Conservation (phyloP, 2,888 invertebrate genomes). For the Spatulosminthurus flaviceps region DNA sequence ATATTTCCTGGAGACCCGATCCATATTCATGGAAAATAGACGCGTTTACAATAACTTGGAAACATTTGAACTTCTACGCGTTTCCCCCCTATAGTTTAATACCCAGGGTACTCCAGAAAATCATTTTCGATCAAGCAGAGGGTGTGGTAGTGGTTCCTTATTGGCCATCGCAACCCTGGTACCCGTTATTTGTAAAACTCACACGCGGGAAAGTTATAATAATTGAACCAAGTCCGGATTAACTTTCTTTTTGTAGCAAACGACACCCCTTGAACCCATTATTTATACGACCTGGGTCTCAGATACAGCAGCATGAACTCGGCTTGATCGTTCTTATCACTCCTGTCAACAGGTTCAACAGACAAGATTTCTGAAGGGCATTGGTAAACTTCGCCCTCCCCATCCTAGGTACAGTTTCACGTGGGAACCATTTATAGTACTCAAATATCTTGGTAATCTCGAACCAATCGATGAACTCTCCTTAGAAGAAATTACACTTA, state of each 20-base stretch:
- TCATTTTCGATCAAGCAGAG: not conserved
- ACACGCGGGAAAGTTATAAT: not conserved
- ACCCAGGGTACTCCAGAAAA: not conserved
- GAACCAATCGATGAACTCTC: not conserved
- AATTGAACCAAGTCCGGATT: not conserved
- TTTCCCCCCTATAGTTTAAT: constrained; percentile 12
- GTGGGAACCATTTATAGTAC: constrained; percentile 46
- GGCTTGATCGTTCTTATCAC: constrained; percentile 49
- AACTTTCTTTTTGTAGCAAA: not conserved
- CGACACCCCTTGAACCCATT: not conserved
- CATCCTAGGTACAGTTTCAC: constrained; percentile 37
- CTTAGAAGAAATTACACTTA: constrained; percentile 41
- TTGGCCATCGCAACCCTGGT: not conserved
- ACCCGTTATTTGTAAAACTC: not conserved
- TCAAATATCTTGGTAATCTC: constrained; percentile 33
- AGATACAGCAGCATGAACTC: constrained; percentile 50
- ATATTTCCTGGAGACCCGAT: constrained; percentile 32
- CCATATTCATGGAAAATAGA: constrained; percentile 18
- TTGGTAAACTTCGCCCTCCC: constrained; percentile 43
- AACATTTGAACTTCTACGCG: not conserved
- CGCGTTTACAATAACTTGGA: not conserved
- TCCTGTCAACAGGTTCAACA: not conserved
- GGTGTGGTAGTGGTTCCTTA: not conserved
- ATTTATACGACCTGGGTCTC: constrained; percentile 24
- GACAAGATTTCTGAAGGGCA: constrained; percentile 46